Percentiles rank a stretch among this genome's conserved stretches.
These are phyloP conservation scores for Ectropis grisescens DNA, from an alignment of 1,140 invertebrate genomes.

Conservation along the genomic window DNA sequence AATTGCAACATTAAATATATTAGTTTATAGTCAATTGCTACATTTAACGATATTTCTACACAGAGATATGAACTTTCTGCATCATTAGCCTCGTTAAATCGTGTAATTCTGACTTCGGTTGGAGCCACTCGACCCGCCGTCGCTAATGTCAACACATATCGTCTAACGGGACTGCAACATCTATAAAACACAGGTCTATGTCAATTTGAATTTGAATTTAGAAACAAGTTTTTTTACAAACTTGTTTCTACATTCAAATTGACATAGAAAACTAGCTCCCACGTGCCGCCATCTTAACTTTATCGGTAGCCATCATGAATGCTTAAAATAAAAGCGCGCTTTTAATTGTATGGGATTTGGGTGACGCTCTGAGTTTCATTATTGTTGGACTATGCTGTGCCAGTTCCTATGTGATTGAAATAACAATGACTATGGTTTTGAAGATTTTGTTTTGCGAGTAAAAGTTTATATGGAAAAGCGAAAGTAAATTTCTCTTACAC, in stretches of 20 bases:
- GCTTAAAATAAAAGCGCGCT: conserved; percentile 12
- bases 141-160: conserved; percentile 27
- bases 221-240: conserved; percentile 17
- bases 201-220: no score
- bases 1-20: no score
- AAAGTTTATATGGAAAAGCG: no score
- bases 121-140: conserved; percentile 36
- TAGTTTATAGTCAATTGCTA: no score
- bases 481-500: no score
- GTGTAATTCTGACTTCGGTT: conserved; percentile 18
- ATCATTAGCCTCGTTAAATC: conserved; percentile 22
- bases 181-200: conserved; percentile 21
- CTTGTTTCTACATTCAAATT: conserved; percentile 34
- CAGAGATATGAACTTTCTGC: conserved; percentile 7
- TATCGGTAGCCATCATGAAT: conserved; percentile 17
- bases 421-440: neutral
- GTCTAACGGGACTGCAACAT: conserved; percentile 40
- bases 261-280: conserved; percentile 42
- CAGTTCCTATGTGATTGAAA: neutral
- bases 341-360: conserved; percentile 28
- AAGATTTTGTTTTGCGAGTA: no score
- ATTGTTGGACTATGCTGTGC: neutral
- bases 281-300: conserved; percentile 19
- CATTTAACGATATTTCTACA: no score
- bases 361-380: conserved; percentile 12